Evolutionary conservation across 2,888 invertebrate genomes (phyloP).

Genomic region (Belgica antarctica): DNA sequence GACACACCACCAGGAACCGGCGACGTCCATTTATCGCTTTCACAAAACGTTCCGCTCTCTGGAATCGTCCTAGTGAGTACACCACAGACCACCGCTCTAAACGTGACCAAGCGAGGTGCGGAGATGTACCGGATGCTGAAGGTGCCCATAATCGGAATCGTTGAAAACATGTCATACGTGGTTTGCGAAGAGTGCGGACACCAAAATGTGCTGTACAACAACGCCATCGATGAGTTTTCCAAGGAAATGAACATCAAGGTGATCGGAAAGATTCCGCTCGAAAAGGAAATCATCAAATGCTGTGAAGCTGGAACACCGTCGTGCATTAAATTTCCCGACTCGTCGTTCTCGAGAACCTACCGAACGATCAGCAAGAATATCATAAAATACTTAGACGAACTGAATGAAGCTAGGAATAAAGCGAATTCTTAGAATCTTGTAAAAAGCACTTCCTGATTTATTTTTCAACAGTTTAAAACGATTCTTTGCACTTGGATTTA

Average conservation of each 20-base stretch:
- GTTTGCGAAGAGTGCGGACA: slow-evolving; percentile 74
- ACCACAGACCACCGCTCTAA: slow-evolving; percentile 82
- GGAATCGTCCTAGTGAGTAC: slow-evolving; percentile 92
- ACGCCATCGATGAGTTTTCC: slow-evolving; percentile 63
- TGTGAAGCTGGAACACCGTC: slow-evolving; percentile 53
- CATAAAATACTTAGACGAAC: slow-evolving; percentile 27
- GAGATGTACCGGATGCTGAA: slow-evolving; percentile 83
- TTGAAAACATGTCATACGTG: slow-evolving; percentile 86
- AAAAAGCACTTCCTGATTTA: too few relatives aligned
- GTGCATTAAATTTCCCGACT: slow-evolving; percentile 50
- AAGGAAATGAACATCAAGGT: slow-evolving; percentile 65
- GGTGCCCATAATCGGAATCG: slow-evolving; percentile 80
- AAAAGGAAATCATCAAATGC: slow-evolving; percentile 51
- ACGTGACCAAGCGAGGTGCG: slow-evolving; percentile 81
- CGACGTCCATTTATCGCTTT: slow-evolving; percentile 86
- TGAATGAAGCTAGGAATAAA: too few relatives aligned
- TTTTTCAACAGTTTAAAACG: too few relatives aligned
- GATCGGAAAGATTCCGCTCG: slow-evolving; percentile 60
- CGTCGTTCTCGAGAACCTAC: slow-evolving; percentile 45
- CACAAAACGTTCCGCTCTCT: slow-evolving; percentile 82
- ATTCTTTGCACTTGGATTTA: too few relatives aligned
- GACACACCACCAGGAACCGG: slow-evolving; percentile 98
- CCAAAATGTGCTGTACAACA: slow-evolving; percentile 71
- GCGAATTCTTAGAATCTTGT: background rate
- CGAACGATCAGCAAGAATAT: slow-evolving; percentile 7